These are phyloP conservation scores for Eulemur macaco DNA, from an alignment of 2,113 vertebrate genomes.

Conservation along the genomic window DNA sequence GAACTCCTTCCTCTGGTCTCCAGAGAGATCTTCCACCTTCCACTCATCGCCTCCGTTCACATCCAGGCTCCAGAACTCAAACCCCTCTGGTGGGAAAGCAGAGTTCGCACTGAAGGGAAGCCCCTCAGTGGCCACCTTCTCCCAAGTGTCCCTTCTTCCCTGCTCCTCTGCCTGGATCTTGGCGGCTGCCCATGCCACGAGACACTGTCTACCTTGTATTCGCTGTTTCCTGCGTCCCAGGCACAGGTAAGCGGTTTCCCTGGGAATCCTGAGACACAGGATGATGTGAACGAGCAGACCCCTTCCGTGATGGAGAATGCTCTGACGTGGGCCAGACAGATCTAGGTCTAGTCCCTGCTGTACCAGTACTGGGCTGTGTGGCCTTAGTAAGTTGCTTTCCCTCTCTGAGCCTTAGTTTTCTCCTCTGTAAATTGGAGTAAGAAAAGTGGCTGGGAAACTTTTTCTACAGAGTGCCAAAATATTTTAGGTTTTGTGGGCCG, in stretches of 20 bases:
- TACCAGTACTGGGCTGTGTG: background rate
- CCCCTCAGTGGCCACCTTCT: background rate
- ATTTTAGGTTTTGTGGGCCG: background rate
- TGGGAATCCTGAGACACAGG: background rate
- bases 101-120: background rate
- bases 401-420: slow-evolving; percentile 31
- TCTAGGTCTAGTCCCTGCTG: background rate
- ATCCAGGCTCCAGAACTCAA: slow-evolving; percentile 83
- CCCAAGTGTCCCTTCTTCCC: background rate
- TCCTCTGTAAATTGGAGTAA: background rate
- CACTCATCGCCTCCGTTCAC: slow-evolving; percentile 80
- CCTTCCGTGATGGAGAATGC: background rate
- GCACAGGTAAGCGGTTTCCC: background rate
- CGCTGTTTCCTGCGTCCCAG: background rate
- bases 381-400: background rate
- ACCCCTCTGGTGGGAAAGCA: slow-evolving; percentile 78
- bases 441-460: background rate
- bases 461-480: background rate
- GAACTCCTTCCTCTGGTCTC: slow-evolving; percentile 73
- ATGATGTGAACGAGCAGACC: background rate
- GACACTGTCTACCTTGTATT: fast-evolving
- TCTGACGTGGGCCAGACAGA: background rate
- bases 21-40: slow-evolving; percentile 84
- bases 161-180: background rate
- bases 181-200: background rate